phyloP scores from a whole-genome alignment of 2,797 vertebrate genomes.

The Pampus argenteus region DNA sequence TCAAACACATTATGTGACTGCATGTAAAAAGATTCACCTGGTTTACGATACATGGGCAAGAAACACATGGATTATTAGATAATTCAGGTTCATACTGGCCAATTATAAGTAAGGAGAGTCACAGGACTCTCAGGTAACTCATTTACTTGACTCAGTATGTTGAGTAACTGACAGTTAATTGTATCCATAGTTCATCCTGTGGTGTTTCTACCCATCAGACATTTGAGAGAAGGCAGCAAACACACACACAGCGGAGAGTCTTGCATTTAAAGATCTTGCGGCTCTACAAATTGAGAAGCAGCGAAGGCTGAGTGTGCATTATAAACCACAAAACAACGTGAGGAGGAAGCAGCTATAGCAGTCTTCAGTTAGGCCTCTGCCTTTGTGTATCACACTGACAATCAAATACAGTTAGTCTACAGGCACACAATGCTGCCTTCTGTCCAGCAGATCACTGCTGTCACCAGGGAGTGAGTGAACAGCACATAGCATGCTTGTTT shows the following conservation, averaged over 20 bases:
- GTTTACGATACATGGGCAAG: background rate
- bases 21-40: background rate
- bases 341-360: background rate
- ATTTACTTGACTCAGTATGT: conserved; percentile 5
- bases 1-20: too few species aligned
- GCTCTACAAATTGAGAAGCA: background rate
- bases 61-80: background rate
- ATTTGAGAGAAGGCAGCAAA: background rate
- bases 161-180: background rate
- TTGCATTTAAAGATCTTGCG: background rate
- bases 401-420: background rate
- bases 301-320: too few species aligned
- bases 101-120: background rate
- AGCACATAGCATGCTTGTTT: conserved; percentile 3
- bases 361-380: conserved; percentile 7
- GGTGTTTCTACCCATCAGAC: background rate
- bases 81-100: background rate
- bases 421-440: background rate
- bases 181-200: background rate
- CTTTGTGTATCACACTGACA: background rate
- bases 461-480: background rate
- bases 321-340: background rate
- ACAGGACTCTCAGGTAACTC: background rate
- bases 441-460: background rate
- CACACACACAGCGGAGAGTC: background rate